Conservation (phyloP, 2,797 vertebrate genomes). For the Sebastiscus tertius region DNA sequence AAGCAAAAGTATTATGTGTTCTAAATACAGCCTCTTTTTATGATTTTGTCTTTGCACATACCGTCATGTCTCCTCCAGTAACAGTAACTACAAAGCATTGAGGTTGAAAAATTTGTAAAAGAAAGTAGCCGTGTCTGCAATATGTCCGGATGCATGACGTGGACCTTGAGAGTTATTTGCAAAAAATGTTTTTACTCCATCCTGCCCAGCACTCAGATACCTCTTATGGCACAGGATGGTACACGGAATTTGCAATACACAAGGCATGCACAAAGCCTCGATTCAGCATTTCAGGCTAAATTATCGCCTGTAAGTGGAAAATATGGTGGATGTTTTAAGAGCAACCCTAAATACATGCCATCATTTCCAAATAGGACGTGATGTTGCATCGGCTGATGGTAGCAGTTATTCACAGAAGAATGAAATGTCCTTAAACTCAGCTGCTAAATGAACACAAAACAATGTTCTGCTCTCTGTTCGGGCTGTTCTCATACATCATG, state of each 20-base stretch:
- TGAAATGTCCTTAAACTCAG: background rate
- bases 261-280: background rate
- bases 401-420: background rate
- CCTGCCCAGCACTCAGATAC: background rate
- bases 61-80: background rate
- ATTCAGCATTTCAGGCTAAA: background rate
- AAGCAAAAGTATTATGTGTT: background rate
- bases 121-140: background rate
- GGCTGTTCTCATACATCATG: too few species aligned
- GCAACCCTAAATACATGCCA: background rate
- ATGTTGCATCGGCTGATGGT: background rate
- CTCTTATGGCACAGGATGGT: background rate
- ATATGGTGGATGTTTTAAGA: background rate
- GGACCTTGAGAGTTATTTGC: background rate
- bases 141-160: background rate
- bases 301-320: background rate
- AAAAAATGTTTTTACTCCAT: background rate
- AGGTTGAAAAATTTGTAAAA: background rate
- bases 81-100: background rate
- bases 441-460: background rate
- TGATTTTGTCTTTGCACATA: background rate
- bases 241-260: background rate
- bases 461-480: background rate
- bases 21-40: background rate
- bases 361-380: background rate